phyloP scores from a whole-genome alignment of 2,797 vertebrate species.

The Callimico goeldii region DNA sequence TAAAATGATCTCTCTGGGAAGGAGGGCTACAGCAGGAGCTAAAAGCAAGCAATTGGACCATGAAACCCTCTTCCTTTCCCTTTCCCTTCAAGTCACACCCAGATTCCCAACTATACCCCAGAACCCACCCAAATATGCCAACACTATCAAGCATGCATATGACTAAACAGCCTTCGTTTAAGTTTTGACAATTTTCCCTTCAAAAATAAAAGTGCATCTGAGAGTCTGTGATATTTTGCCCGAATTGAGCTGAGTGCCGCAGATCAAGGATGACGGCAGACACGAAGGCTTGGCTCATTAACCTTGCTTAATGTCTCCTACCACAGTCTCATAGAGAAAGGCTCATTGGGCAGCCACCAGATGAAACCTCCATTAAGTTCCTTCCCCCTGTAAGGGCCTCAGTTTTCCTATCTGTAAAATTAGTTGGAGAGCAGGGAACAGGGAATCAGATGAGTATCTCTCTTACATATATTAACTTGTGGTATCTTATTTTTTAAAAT shows the following conservation, averaged over 20 bases:
- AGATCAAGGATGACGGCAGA: conserved; percentile 41
- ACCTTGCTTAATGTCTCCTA: conserved; percentile 47
- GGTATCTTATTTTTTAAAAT: not conserved
- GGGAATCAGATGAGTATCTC: not conserved
- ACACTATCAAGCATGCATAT: not conserved
- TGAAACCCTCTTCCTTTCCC: not conserved
- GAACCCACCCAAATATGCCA: not conserved
- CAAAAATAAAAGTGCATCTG: conserved; percentile 52
- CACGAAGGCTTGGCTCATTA: conserved; percentile 50
- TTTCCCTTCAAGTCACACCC: not conserved
- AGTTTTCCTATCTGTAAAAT: conserved; percentile 57
- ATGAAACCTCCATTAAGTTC: conserved; percentile 23
- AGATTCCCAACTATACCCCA: not conserved
- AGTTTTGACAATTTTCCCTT: conserved; percentile 43
- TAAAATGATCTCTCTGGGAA: not conserved
- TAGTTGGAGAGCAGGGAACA: not conserved
- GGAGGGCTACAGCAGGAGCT: not conserved
- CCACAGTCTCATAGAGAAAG: not conserved
- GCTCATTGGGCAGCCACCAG: conserved; percentile 47
- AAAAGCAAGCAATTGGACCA: not conserved
- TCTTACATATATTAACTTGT: not conserved
- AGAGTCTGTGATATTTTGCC: conserved; percentile 41
- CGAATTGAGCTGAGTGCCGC: conserved; percentile 43
- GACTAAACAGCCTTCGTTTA: not conserved
- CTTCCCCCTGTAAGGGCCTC: not conserved